Evolutionary conservation across 2,797 vertebrate species (phyloP).

Genomic region (Enoplosus armatus): DNA sequence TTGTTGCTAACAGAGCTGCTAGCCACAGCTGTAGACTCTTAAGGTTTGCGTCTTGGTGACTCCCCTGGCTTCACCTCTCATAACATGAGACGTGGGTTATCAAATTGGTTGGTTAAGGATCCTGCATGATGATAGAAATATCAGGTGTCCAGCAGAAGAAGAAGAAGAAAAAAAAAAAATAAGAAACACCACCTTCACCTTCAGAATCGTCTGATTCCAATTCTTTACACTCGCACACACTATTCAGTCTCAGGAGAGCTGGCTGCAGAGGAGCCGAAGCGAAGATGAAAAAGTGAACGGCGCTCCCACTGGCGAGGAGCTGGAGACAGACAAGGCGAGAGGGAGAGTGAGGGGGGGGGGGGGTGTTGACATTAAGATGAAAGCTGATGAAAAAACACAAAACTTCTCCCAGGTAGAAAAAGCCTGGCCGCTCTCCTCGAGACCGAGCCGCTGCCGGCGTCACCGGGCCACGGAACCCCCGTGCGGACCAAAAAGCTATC

Average conservation of each 20-base stretch:
- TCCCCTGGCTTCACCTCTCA: not conserved
- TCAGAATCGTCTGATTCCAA: no score
- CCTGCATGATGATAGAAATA: not conserved
- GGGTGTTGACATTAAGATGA: slow-evolving; percentile 22
- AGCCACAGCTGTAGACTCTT: no score
- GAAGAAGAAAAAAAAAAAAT: no score
- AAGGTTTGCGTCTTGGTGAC: not conserved
- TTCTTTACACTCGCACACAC: slow-evolving; percentile 11
- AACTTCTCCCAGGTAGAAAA: slow-evolving; percentile 44
- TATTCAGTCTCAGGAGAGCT: slow-evolving; percentile 11
- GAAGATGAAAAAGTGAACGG: slow-evolving; percentile 30
- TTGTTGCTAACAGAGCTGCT: no score
- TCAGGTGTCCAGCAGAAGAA: not conserved
- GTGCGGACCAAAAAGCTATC: slow-evolving; percentile 32
- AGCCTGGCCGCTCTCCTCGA: slow-evolving; percentile 23
- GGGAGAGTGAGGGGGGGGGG: not conserved
- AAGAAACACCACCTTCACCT: no score
- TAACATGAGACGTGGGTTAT: not conserved
- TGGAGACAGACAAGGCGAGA: slow-evolving; percentile 5
- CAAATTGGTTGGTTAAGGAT: no score
- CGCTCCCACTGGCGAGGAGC: slow-evolving; percentile 26
- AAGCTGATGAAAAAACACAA: slow-evolving; percentile 36
- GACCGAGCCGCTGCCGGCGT: not conserved
- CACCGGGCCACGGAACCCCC: no score
- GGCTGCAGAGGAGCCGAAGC: slow-evolving; percentile 3